Evolutionary conservation across 2,888 invertebrate species (phyloP).

Genomic region (Sminthurides aquaticus): DNA sequence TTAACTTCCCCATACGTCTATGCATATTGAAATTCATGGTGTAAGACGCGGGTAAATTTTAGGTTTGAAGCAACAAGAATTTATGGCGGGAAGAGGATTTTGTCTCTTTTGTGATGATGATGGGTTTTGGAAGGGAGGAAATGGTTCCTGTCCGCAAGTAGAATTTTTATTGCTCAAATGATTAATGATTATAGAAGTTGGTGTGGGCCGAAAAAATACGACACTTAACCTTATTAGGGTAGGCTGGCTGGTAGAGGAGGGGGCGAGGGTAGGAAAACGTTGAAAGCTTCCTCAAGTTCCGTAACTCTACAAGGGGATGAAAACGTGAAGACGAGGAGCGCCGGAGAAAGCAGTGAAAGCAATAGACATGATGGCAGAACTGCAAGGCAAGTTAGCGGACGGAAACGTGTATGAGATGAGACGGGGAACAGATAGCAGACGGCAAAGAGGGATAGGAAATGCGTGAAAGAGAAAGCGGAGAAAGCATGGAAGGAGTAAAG

Average conservation of each 20-base stretch:
- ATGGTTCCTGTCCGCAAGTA: not conserved
- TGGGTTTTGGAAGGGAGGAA: not conserved
- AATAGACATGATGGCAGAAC: not conserved
- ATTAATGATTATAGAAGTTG: not conserved
- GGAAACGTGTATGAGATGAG: not conserved
- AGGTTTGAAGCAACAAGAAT: no score
- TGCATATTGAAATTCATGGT: no score
- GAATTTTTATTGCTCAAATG: not conserved
- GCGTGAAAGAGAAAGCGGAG: no score
- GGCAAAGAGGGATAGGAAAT: no score
- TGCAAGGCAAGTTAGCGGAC: no score
- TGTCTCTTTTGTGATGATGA: not conserved
- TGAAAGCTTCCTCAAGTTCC: not conserved
- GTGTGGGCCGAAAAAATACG: not conserved
- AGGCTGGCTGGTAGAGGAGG: no score
- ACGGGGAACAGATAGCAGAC: not conserved
- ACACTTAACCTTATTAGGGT: slow-evolving; percentile 8
- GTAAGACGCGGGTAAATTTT: no score
- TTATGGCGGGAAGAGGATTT: not conserved
- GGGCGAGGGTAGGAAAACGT: no score
- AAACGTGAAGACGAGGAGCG: not conserved
- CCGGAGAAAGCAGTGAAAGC: not conserved
- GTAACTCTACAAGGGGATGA: not conserved
- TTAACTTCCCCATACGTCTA: no score
- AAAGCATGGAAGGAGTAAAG: no score